Evolutionary conservation across 2,797 vertebrate genomes (phyloP).

Genomic region (Hoplostethus atlanticus): DNA sequence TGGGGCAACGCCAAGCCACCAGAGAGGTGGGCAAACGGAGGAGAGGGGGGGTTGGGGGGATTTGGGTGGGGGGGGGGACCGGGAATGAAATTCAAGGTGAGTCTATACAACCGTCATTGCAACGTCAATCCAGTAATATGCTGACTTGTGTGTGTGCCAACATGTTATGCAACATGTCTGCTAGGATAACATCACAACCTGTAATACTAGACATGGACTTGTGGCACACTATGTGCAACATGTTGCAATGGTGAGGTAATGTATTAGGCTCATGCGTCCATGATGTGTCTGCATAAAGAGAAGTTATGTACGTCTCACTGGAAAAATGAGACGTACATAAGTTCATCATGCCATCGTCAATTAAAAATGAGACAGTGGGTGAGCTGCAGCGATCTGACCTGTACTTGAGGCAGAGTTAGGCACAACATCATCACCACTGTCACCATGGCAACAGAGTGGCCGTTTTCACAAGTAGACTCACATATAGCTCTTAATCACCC

Average conservation of each 20-base stretch:
- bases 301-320: background rate
- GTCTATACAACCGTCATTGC: slow-evolving; percentile 30
- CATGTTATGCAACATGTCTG: slow-evolving; percentile 60
- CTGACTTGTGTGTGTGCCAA: slow-evolving; percentile 40
- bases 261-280: background rate
- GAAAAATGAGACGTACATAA: background rate
- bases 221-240: slow-evolving; percentile 25
- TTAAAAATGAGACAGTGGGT: background rate
- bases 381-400: slow-evolving; percentile 30
- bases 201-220: slow-evolving; percentile 24
- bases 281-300: background rate
- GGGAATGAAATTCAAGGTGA: slow-evolving; percentile 21
- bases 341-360: background rate
- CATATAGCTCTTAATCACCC: slow-evolving; percentile 28
- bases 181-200: slow-evolving; percentile 45
- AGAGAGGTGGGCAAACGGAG: slow-evolving; percentile 51
- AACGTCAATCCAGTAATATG: slow-evolving; percentile 45
- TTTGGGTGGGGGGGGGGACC: background rate
- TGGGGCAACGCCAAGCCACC: slow-evolving; percentile 61
- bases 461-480: slow-evolving; percentile 41
- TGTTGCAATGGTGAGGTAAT: slow-evolving; percentile 8
- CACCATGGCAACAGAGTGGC: slow-evolving; percentile 58
- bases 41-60: background rate
- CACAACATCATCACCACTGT: slow-evolving; percentile 48
- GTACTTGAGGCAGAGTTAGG: slow-evolving; percentile 9